These are phyloP conservation scores for Drosophila santomea DNA, from an alignment of 1,140 invertebrate genomes.

Conservation along the genomic window DNA sequence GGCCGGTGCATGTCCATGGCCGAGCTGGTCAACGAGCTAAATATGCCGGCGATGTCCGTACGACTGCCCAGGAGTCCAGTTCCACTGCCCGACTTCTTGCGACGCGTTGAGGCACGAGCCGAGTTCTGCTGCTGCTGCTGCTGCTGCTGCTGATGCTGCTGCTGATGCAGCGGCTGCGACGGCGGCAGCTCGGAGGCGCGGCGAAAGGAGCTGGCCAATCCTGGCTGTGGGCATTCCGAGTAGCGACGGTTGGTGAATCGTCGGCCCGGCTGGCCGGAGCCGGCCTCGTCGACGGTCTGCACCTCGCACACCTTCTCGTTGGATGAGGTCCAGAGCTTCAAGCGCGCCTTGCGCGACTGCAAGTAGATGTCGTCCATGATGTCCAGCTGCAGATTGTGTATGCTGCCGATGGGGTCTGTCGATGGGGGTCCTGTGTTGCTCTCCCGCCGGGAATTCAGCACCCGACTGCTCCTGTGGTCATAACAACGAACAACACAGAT, in stretches of 20 bases:
- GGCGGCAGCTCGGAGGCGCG: slow-evolving; percentile 89
- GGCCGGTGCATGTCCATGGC: slow-evolving; percentile 90
- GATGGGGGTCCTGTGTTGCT: slow-evolving; percentile 87
- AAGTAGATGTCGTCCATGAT: slow-evolving; percentile 94
- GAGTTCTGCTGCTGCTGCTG: slow-evolving; percentile 80
- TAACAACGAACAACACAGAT: neutral
- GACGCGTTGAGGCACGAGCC: slow-evolving; percentile 68
- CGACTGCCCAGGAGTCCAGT: slow-evolving; percentile 89
- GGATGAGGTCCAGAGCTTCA: slow-evolving; percentile 93
- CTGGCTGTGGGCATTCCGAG: slow-evolving; percentile 88
- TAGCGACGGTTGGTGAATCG: slow-evolving; percentile 89
- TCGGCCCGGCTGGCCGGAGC: slow-evolving; percentile 85
- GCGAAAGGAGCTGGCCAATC: slow-evolving; percentile 86
- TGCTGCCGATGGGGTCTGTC: slow-evolving; percentile 89
- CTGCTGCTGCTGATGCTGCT: slow-evolving; percentile 74
- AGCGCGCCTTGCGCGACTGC: slow-evolving; percentile 89
- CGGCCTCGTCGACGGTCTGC: slow-evolving; percentile 89
- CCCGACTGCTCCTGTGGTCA: slow-evolving; percentile 63
- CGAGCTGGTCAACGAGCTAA: slow-evolving; percentile 89
- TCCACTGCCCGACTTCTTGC: slow-evolving; percentile 82
- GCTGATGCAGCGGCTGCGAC: slow-evolving; percentile 58
- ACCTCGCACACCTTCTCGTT: slow-evolving; percentile 92
- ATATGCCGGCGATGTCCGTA: slow-evolving; percentile 89
- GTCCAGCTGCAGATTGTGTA: slow-evolving; percentile 92
- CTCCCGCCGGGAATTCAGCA: slow-evolving; percentile 75